Percentiles rank a stretch among this genome's conserved stretches.
phyloP scores from a whole-genome alignment of 2,113 vertebrate species.

The Galbula dea region DNA sequence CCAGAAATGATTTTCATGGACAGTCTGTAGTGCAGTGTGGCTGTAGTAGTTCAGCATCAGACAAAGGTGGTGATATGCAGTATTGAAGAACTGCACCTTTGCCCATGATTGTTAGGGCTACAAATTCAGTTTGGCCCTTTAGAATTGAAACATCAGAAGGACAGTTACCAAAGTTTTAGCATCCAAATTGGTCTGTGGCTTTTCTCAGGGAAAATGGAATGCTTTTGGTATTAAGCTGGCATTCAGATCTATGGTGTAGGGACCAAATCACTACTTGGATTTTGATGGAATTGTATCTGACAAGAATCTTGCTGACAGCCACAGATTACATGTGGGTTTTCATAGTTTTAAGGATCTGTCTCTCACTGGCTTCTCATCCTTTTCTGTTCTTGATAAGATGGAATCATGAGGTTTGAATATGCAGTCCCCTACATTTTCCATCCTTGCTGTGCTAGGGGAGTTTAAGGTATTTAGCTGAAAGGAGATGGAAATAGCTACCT shows the following conservation, averaged over 20 bases:
- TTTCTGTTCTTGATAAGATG: not conserved
- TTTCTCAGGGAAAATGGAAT: not conserved
- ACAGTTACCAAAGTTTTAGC: not conserved
- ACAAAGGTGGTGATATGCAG: not conserved
- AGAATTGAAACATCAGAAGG: not conserved
- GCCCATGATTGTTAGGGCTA: not conserved
- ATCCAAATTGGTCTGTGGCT: rapidly evolving
- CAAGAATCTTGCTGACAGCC: not conserved
- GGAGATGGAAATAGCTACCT: not conserved
- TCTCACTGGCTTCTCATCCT: not conserved
- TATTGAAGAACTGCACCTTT: not conserved
- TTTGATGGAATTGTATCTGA: not conserved
- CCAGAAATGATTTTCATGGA: not conserved
- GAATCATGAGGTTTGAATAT: not conserved
- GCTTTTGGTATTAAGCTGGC: not conserved
- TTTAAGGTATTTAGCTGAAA: not conserved
- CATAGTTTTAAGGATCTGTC: not conserved
- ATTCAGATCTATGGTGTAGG: not conserved
- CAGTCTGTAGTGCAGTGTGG: rapidly evolving
- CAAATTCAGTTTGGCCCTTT: not conserved
- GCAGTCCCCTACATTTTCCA: not conserved
- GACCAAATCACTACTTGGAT: not conserved
- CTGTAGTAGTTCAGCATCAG: not conserved
- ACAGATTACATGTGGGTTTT: not conserved
- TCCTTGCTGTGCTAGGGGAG: not conserved